Base-by-base conservation (phyloP, 2,113 vertebrate genomes). In the Vicugna pacos region DNA sequence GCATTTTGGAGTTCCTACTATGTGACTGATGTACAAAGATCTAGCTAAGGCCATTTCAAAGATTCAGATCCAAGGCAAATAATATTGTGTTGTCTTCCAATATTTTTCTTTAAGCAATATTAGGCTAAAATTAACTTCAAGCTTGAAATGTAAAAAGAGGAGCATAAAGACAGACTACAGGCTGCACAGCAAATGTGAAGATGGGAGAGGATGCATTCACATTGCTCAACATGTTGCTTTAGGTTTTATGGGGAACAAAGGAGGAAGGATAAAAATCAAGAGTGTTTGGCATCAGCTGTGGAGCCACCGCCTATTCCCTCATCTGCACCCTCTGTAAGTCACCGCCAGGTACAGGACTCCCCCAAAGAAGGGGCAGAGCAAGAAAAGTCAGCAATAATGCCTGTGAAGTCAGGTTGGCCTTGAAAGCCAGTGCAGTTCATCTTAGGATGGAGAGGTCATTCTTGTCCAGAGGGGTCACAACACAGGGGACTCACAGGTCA, bases 1-100 rank as follows among this genome's bases (percentile, higher is more conserved):
- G 14, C 11, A 67, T 50, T 84, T 80, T 30, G 32, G 76, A 91
- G 58, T 79, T 90, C 82, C 89, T 94, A 93, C 67, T 75, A 24
- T 67, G 35, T 38, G n/a, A 22, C 75, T 24, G 6, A 81, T 42
- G 10, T 69, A 42, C 54, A 32, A 67, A 72, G 26, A 42, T 69
- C 52, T 50, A 70, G 35, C 50, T 54, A 62, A 84, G 75, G 13
- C 14, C 11, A 8, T 46, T 90, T 81, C 38, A 80, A 35, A 80
- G 70, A 88, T 76, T 80, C 58, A 28, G 14, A 38, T 64, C 46
- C 46, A 85, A 72, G 48, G 46, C 2, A 82, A 73, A 79, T 52
- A 69, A 82, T 32, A 38, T 26, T 67, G 17, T 56, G 6, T 82
- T 70, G 81, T 67, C 42, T 93, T 85, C 28, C 19, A 20, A 46